Base-by-base conservation (phyloP, 2,113 vertebrate species). In the Nibea coibor region DNA sequence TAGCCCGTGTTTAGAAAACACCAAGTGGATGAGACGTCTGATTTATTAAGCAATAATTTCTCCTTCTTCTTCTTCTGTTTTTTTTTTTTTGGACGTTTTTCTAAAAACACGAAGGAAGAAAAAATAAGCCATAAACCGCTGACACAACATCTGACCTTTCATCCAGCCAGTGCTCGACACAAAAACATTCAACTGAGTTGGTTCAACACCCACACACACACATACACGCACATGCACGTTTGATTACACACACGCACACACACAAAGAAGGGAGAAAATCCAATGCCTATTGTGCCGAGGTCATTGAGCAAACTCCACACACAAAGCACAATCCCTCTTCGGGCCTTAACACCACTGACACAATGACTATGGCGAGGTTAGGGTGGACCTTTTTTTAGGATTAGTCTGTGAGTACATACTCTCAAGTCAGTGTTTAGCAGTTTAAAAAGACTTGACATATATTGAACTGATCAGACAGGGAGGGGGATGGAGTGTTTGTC, bases 401-500 rank as follows among this genome's bases (percentile, higher is more conserved):
- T 96, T 94, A 95, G 95, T 94, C 94, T 94, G 94, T 87, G 75
- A 88, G 82, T 74, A 87, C 78, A 85, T 50, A 85, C 85, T 88
- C 87, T 90, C 72, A 80, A 91, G 76, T 85, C 85, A 62, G 80
- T 79, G 81, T 86, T 86, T 81, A 81, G 77, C 85, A 88, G 83
- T 75, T 84, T 82, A 28, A 79, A 83, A 70, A 89, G 58, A 82
- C 77, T 88, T 73, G 72, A 90, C 87, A 92, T 74, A 26, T 84
- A 88, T 56, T 86, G 74, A 87, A 87, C 61, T 87, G 63, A 88
- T 65, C 83, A 93, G 79, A 91, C 87, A 85, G 57, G 79, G 80
- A 84, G 86, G 78, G 87, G 89, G 89, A 89, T 96, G 78, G 72
- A 75, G 72, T 92, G 10, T 94, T 95, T 87, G 91, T 96, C 98